Evolutionary conservation across 2,113 vertebrate species (phyloP).

Genomic region (Atractosteus spatula): DNA sequence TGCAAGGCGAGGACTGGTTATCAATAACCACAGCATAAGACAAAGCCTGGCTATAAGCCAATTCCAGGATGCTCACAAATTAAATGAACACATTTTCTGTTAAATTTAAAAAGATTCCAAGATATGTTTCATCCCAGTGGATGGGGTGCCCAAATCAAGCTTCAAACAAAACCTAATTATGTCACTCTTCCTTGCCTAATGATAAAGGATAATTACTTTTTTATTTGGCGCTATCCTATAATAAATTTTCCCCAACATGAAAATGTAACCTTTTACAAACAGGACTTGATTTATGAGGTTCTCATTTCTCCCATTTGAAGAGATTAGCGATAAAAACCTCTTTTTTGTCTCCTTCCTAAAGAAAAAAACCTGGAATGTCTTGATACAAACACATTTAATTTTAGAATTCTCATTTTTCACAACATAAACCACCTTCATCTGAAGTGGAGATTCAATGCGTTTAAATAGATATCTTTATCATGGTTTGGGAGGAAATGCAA

Average conservation of each 20-base stretch:
- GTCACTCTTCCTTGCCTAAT: conserved; percentile 65
- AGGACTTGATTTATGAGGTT: conserved; percentile 64
- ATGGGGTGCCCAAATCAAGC: conserved; percentile 56
- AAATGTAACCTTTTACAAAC: conserved; percentile 67
- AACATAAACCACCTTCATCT: conserved; percentile 46
- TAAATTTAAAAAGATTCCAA: conserved; percentile 39
- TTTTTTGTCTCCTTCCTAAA: conserved; percentile 12
- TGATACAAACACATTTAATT: conserved; percentile 16
- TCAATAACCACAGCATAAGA: conserved; percentile 27
- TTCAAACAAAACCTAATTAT: conserved; percentile 60
- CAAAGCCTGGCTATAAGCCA: conserved; percentile 8
- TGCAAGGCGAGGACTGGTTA: conserved; percentile 20
- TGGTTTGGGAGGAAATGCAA: too few species aligned
- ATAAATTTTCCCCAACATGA: conserved; percentile 51
- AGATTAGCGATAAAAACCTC: conserved; percentile 61
- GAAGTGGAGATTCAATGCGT: conserved; percentile 21
- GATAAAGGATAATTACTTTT: conserved; percentile 76
- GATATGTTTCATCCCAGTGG: conserved; percentile 51
- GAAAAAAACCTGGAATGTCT: conserved; percentile 3
- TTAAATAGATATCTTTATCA: too few species aligned
- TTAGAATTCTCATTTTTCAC: conserved; percentile 48
- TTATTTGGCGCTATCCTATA: conserved; percentile 57
- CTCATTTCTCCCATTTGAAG: conserved; percentile 54
- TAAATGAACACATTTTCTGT: conserved; percentile 18
- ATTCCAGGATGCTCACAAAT: conserved; percentile 26